Evolutionary conservation across 2,797 vertebrate genomes (phyloP).

Genomic region (Sebastes taczanowskii): DNA sequence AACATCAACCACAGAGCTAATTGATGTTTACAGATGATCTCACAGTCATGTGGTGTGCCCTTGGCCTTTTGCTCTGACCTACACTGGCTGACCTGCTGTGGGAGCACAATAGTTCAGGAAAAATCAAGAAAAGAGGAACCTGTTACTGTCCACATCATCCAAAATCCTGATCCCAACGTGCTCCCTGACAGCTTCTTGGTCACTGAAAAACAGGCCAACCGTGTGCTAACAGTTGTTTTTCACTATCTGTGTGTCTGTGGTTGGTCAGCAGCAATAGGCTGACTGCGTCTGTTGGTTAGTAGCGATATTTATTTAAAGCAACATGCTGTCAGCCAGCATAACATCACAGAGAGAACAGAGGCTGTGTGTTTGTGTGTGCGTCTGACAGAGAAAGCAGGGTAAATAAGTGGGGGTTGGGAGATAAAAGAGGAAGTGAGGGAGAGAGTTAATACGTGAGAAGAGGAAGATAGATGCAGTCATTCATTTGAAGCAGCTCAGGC

Average conservation of each 20-base stretch:
- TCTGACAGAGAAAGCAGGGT: neutral
- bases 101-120: neutral
- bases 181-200: neutral
- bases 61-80: neutral
- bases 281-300: slow-evolving; percentile 46
- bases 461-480: slow-evolving; percentile 16
- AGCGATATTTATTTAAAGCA: slow-evolving; percentile 65
- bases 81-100: neutral
- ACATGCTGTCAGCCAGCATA: slow-evolving; percentile 70
- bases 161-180: neutral
- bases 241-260: neutral
- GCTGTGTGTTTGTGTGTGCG: neutral
- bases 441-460: slow-evolving; percentile 24
- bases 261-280: slow-evolving; percentile 23
- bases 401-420: slow-evolving; percentile 32
- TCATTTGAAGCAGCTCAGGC: slow-evolving; percentile 4
- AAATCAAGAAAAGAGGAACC: slow-evolving; percentile 1
- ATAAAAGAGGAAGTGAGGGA: slow-evolving; percentile 15
- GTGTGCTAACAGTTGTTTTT: neutral
- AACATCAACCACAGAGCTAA: too few species aligned
- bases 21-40: too few species aligned
- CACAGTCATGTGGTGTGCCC: neutral
- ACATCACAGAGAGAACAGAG: slow-evolving; percentile 54
- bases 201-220: neutral
- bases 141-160: neutral